Evolutionary conservation across 2,888 invertebrate genomes (phyloP), one percentile per base, ranked within the genome.

Genomic region (Anthophora plumipes): DNA sequence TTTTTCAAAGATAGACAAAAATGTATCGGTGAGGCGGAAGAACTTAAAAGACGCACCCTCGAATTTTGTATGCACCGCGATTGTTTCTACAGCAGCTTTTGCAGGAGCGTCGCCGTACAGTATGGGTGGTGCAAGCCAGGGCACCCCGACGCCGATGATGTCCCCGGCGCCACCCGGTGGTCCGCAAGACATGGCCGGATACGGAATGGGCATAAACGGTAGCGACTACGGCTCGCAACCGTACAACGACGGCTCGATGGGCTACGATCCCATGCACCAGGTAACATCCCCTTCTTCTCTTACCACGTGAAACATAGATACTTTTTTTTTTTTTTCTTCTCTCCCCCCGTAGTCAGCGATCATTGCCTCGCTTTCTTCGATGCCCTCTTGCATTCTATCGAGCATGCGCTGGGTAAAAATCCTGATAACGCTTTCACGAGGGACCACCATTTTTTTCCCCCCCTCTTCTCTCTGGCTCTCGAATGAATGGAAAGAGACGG

Each of bases 91-190:
- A 92, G 94, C 92, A 91, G 91, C 94, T 94, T 94, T 95, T 94
- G 95, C 95, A 94, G 96, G 96, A 94, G 97, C 97, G 89, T 97
- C 97, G 86, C 97, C 97, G 89, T 97, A 97, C 95, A 97, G 97
- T 88, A 96, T 97, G 97, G 95, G 94, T 80, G 97, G 97, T 89
- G 97, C 96, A 87, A 97, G 97, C 88, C 97, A 97, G 90, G 98
- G 98, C 90, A 97, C 98, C 79, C 97, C 98, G 80, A 98, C 98
- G 89, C 98, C 98, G 75, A 97, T 98, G 97, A 98, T 98, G 98
- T 98, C 98, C 78, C 98, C 98, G 88, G 98, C 98, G 91, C 97
- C 97, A 81, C 96, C 97, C 79, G 94, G 94, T 63, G 94, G 94
- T 55, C 94, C 94, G 25, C 98, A 98, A 95, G 98, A 98, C 94